These are phyloP conservation scores for Morus bassanus DNA, from an alignment of 2,797 vertebrate species.

Conservation along the genomic window DNA sequence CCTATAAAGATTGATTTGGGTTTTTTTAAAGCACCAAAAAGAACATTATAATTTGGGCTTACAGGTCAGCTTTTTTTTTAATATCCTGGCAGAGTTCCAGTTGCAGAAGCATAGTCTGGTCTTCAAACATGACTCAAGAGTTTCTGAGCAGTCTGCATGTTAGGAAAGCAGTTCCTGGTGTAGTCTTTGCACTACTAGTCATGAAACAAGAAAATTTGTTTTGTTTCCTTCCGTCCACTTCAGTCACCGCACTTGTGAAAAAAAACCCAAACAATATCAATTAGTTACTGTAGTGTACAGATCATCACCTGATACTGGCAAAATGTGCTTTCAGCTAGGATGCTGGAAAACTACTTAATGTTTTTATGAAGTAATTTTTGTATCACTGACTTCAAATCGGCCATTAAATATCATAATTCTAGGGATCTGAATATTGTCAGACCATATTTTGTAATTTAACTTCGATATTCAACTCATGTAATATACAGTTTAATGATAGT, in stretches of 20 bases:
- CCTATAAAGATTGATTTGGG: not conserved
- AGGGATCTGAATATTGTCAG: not conserved
- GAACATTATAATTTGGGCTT: not conserved
- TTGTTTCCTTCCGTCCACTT: not conserved
- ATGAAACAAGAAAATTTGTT: not conserved
- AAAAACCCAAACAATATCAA: not conserved
- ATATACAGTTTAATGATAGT: not conserved
- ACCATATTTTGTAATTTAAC: slow-evolving; percentile 11
- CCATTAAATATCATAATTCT: slow-evolving; percentile 38
- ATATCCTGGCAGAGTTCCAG: not conserved
- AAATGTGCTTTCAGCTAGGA: not conserved
- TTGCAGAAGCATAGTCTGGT: not conserved
- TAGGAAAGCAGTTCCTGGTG: not conserved
- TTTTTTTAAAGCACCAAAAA: not conserved
- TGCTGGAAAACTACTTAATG: not conserved
- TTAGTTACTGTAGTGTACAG: not conserved
- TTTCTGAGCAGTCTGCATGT: not conserved
- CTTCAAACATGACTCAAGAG: not conserved
- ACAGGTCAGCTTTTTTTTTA: not conserved
- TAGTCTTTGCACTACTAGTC: not conserved
- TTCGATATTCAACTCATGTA: not conserved
- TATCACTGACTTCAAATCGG: slow-evolving; percentile 33
- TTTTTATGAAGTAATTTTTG: not conserved
- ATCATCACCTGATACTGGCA: not conserved
- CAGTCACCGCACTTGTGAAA: not conserved